Base-by-base conservation (phyloP, 2,113 vertebrate species). In the Suncus etruscus region DNA sequence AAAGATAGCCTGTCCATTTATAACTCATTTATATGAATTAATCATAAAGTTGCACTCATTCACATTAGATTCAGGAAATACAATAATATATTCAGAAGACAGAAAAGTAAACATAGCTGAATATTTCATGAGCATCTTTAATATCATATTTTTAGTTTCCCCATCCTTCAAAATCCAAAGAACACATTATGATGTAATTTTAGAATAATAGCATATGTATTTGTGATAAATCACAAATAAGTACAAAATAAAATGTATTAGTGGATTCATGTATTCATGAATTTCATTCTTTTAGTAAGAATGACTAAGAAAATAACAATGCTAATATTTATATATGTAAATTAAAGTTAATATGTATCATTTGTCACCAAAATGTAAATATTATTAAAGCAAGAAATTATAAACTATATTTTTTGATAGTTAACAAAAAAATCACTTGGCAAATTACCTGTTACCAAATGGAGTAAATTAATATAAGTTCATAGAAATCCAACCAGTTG, bases 301-400 rank as follows among this genome's bases (percentile, higher is more conserved):
- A 29, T 25, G 11, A 25, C 5, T 74, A 20, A 51, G 54, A 54
- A 54, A 83, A 10, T 8, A 15, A 65, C 16, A 84, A 22, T 3
- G 14, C 15, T 50, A 75, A 31, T 31, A 73, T 10, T 25, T 74
- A 54, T n/a, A 69, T 3, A 31, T 1, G 39, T 70, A 68, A 85
- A 94, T 78, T 1, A 73, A 65, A 8, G 1, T 16, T 2, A 86
- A 83, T 61, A 1, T 68, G 8, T 18, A 39, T 1, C 0, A 6
- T 74, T 47, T 92, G 86, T 93, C 58, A 69, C 66, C 11, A 69
- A 48, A 61, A 4, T 6, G 78, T 7, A 92, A 48, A 83, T 27
- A 1, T 58, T 88, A 20, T 83, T 82, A 79, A 39, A 91, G 83
- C 22, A 75, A 82, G 11, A 73, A 68, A 68, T 0, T 0, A 0